A percentile compares a stretch with the other conserved stretches of the same genome.
These are phyloP conservation scores for Erpobdella octoculata DNA, from an alignment of 2,888 invertebrate genomes.

Conservation along the genomic window DNA sequence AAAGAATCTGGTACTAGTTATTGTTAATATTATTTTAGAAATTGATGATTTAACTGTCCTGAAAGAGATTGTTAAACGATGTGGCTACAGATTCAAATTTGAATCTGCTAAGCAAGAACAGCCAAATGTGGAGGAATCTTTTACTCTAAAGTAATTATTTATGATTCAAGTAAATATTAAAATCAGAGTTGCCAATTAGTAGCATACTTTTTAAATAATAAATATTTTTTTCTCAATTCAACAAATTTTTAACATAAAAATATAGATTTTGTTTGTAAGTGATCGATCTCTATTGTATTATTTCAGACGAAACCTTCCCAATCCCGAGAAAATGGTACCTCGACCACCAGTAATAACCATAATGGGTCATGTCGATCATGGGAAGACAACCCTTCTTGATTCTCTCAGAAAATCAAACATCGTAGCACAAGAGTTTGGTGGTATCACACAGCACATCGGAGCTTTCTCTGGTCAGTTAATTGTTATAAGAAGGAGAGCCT, in stretches of 20 bases:
- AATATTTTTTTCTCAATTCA: too few species aligned
- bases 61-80: slow-evolving; percentile 63
- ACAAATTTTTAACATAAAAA: too few species aligned
- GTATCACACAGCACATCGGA: slow-evolving; percentile 97
- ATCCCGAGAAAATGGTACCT: slow-evolving; percentile 60
- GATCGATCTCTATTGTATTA: neutral
- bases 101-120: slow-evolving; percentile 49
- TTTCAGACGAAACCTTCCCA: slow-evolving; percentile 37
- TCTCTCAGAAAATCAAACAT: slow-evolving; percentile 74
- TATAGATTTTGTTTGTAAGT: neutral
- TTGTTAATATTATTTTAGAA: slow-evolving; percentile 42
- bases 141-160: too few species aligned
- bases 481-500: too few species aligned
- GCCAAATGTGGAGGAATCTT: too few species aligned
- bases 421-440: slow-evolving; percentile 87
- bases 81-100: slow-evolving; percentile 61
- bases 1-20: too few species aligned
- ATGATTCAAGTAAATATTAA: slow-evolving; percentile 52
- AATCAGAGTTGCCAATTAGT: too few species aligned
- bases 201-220: too few species aligned
- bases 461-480: slow-evolving; percentile 69
- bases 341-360: slow-evolving; percentile 91
- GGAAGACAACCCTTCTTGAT: slow-evolving; percentile 92
- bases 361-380: slow-evolving; percentile 99
- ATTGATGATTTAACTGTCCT: slow-evolving; percentile 64